Evolutionary conservation across 30 jellyfish, hydroid and myxozoan genomes (phyloP).

Genomic region (Clytia hemisphaerica): DNA sequence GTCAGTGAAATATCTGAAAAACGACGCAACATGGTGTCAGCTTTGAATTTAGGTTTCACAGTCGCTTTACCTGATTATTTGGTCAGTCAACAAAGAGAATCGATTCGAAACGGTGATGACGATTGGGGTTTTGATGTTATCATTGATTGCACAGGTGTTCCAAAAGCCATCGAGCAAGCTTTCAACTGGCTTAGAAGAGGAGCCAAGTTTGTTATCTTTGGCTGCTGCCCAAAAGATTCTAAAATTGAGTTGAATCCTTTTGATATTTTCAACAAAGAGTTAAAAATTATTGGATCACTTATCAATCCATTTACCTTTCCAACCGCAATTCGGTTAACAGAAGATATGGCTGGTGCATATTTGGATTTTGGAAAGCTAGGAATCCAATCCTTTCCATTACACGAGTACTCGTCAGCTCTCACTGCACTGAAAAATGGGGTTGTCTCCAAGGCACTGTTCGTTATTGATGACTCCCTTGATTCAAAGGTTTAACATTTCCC

Average conservation of each 20-base stretch:
- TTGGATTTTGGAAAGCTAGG: conserved; percentile 62
- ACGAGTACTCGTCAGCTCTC: conserved; percentile 76
- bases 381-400: conserved; percentile 45
- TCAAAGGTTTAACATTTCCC: too few species aligned
- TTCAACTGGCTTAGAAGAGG: conserved; percentile 74
- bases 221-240: conserved; percentile 80
- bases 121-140: conserved; percentile 96
- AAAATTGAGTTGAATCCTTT: conserved; percentile 71
- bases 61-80: conserved; percentile 92
- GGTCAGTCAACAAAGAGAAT: conserved; percentile 51
- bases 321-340: conserved; percentile 64
- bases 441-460: conserved; percentile 82
- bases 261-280: conserved; percentile 78
- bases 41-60: conserved; percentile 56
- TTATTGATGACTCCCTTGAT: too few species aligned
- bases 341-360: conserved; percentile 68
- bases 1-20: conserved; percentile 72
- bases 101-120: conserved; percentile 45
- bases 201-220: conserved; percentile 68
- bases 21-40: conserved; percentile 49
- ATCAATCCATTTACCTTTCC: conserved; percentile 94
- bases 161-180: conserved; percentile 83
- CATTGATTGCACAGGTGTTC: conserved; percentile 95
- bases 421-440: conserved; percentile 56
- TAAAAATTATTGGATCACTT: conserved; percentile 71